These are phyloP conservation scores for Eupsilia transversa DNA, from an alignment of 2,888 invertebrate species.

Conservation along the genomic window DNA sequence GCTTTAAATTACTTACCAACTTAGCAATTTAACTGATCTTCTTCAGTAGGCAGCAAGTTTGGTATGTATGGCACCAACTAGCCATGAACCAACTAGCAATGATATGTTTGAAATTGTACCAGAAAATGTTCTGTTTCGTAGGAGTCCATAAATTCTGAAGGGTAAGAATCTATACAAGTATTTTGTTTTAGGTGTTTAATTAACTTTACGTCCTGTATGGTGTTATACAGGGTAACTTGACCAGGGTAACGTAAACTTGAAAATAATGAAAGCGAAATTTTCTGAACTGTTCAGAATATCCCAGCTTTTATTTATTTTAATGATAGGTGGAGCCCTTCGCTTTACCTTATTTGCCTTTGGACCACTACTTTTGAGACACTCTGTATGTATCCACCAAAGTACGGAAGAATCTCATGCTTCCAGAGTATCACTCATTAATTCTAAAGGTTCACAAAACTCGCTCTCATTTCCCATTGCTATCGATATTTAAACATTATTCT, in stretches of 20 bases:
- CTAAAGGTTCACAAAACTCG: slow-evolving; percentile 5
- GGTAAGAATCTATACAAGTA: background rate
- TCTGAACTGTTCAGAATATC: too few relatives aligned
- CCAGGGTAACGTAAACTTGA: too few relatives aligned
- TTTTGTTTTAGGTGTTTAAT: background rate
- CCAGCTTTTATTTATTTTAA: too few relatives aligned
- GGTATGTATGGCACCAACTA: background rate
- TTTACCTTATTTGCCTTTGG: too few relatives aligned
- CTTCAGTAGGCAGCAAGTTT: background rate
- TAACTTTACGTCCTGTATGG: background rate
- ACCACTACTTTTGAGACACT: too few relatives aligned
- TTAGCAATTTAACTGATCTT: background rate
- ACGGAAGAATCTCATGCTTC: background rate
- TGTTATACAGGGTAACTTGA: too few relatives aligned
- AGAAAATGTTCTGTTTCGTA: background rate
- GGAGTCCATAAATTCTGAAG: background rate
- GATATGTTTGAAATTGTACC: background rate
- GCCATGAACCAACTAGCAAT: background rate
- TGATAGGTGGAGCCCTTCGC: too few relatives aligned
- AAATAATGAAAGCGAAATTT: too few relatives aligned
- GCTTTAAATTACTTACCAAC: background rate
- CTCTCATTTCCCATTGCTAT: slow-evolving; percentile 18
- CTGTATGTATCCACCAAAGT: too few relatives aligned
- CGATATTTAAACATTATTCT: slow-evolving; percentile 45
- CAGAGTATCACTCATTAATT: background rate